Base-by-base conservation (phyloP, 2,888 invertebrate species). In the Philonicus albiceps region DNA sequence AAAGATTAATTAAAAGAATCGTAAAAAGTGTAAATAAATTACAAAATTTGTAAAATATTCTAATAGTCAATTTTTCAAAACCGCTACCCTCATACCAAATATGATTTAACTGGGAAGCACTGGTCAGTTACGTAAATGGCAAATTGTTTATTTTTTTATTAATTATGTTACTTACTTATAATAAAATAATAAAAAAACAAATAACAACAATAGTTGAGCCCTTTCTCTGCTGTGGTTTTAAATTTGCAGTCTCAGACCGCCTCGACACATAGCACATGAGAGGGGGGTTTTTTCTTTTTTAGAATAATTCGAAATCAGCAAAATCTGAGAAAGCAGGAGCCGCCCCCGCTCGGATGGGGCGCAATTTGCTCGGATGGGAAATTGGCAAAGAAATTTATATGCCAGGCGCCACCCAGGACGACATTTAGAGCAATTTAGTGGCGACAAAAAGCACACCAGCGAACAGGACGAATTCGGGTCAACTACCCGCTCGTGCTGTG, bases 341-440 rank as follows among this genome's bases (percentile, higher is more conserved):
- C 64, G 27, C 19, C 27, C 64, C 16, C 19, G 55, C 1, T 64
- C 11, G 64, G 64, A 64, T 22, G 19, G 64, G 22, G 64, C 64
- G 64, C 64, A 64, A 64, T 64, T 64, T 64, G 64, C 64, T 27
- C 27, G 16, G 49, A 43, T 55, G 31, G 16, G 43, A 37, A 43
- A 27, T 73, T 73, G 40, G 74, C 55, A 53, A 8, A 40, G 53
- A 83, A 86, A 86, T 86, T 86, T 86, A 86, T 86, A 64, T 43
- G 64, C 72, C 5, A 53, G 83, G 74, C 83, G 83, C 75, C 86
- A 86, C 86, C 86, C 86, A 83, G 49, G 86, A 76, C 85, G 85
- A 85, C 86, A 75, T 86, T 86, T 86, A 37, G 37, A 76, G 78
- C 76, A 86, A 86, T 86, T 86, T 86, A 78, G 75, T 75, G 85